Evolutionary conservation across 1,140 invertebrate genomes (phyloP).

Genomic region (Eurosta solidaginis): DNA sequence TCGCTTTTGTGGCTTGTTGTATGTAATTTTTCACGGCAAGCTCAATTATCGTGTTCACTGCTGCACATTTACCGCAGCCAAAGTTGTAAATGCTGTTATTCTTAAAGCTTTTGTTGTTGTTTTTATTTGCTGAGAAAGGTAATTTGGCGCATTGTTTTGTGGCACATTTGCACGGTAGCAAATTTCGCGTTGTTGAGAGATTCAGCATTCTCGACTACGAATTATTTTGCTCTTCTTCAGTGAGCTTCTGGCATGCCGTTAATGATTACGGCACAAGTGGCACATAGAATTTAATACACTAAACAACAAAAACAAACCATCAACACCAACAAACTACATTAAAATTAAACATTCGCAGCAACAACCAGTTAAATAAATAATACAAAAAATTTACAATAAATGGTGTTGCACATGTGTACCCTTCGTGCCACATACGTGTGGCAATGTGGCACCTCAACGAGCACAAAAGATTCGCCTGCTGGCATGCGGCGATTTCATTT

Average conservation of each 20-base stretch:
- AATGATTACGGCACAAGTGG: constrained; percentile 15
- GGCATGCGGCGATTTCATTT: constrained; percentile 5
- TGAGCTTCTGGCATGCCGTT: background rate
- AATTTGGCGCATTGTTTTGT: background rate
- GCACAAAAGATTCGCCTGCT: background rate
- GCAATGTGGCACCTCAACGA: constrained; percentile 16
- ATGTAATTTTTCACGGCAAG: constrained; percentile 18
- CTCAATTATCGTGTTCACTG: constrained; percentile 17
- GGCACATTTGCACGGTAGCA: constrained; percentile 3
- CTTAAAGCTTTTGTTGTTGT: background rate
- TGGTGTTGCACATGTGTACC: constrained; percentile 22
- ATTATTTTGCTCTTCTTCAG: background rate
- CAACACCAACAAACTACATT: no score
- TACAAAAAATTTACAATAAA: background rate
- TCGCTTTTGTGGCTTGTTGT: background rate
- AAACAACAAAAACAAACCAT: background rate
- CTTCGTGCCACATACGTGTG: constrained; percentile 21
- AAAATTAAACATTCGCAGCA: no score
- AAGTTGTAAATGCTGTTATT: background rate
- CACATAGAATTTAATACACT: constrained; percentile 13
- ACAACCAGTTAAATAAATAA: background rate
- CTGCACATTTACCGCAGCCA: background rate
- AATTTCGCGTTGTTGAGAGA: background rate
- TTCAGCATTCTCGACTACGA: background rate
- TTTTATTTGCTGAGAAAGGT: background rate